phyloP scores from a whole-genome alignment of 2,888 invertebrate genomes.

The Torymus tubicola region DNA sequence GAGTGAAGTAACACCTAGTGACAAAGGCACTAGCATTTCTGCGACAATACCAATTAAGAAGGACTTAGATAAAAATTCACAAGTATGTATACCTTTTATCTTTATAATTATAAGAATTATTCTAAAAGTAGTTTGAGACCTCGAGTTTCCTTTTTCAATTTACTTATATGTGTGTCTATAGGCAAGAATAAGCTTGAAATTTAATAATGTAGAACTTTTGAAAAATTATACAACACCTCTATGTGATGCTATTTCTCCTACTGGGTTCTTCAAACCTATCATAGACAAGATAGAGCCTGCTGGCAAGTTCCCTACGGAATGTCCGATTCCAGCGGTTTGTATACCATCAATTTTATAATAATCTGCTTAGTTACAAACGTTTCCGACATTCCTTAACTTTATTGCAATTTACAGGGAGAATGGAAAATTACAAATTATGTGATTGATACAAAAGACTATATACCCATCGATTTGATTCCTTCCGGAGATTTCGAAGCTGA shows the following conservation, averaged over 20 bases:
- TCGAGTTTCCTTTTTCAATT: no score
- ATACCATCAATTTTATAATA: background rate
- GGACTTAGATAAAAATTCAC: slow-evolving; percentile 13
- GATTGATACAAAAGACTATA: slow-evolving; percentile 15
- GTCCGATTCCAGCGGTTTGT: slow-evolving; percentile 39
- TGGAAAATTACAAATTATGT: slow-evolving; percentile 27
- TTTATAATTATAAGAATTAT: no score
- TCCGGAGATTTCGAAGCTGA: slow-evolving; percentile 14
- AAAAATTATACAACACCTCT: slow-evolving; percentile 1
- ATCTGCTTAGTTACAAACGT: background rate
- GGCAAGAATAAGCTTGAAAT: slow-evolving; percentile 7
- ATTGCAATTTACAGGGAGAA: slow-evolving; percentile 16
- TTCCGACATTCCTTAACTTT: background rate
- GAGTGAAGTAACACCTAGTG: background rate
- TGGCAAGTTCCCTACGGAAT: slow-evolving; percentile 15
- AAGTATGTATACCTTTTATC: slow-evolving; percentile 15
- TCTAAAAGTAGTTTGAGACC: no score
- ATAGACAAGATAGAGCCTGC: slow-evolving; percentile 21
- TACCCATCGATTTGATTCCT: slow-evolving; percentile 21
- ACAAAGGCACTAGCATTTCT: slow-evolving; percentile 11
- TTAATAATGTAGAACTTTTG: slow-evolving; percentile 20
- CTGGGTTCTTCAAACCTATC: slow-evolving; percentile 34
- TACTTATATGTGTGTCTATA: no score
- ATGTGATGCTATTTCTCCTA: slow-evolving; percentile 22
- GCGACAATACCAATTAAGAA: slow-evolving; percentile 23